phyloP scores from a whole-genome alignment of 1,140 invertebrate species.

The fruit fly (Drosophila melanogaster) region DNA sequence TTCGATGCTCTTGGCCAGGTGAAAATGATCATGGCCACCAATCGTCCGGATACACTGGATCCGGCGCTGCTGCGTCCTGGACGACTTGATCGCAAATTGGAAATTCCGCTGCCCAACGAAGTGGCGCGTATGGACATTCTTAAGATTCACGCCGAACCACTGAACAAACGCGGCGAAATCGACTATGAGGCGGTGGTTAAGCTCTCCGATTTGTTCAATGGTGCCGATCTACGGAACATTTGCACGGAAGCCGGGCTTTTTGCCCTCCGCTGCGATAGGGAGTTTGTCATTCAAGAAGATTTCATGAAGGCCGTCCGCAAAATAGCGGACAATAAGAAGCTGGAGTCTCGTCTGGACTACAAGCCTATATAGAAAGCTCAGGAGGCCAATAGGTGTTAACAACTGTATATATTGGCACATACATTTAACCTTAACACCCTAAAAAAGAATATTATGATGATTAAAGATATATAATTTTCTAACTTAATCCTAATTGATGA shows the following conservation, averaged over 20 bases:
- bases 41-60: constrained; percentile 98
- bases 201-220: constrained; percentile 98
- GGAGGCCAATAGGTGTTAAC: too few species aligned
- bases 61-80: constrained; percentile 99
- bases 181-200: constrained; percentile 99
- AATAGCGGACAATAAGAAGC: constrained; percentile 98
- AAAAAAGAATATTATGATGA: too few species aligned
- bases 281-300: constrained; percentile 98
- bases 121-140: constrained; percentile 95
- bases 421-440: too few species aligned
- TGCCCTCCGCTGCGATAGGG: constrained; percentile 93
- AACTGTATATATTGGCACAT: too few species aligned
- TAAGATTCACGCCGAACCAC: constrained; percentile 98
- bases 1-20: constrained; percentile 99
- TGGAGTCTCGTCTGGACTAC: constrained; percentile 99
- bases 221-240: constrained; percentile 99
- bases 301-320: constrained; percentile 99
- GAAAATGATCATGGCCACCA: constrained; percentile 98
- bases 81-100: constrained; percentile 98
- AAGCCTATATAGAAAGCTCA: constrained; percentile 90
- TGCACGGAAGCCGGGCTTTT: constrained; percentile 99
- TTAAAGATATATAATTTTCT: too few species aligned
- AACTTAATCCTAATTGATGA: too few species aligned
- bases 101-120: constrained; percentile 97
- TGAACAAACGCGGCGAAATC: constrained; percentile 99